phyloP scores from a whole-genome alignment of 2,113 vertebrate genomes.

The Bostrychus sinensis region DNA sequence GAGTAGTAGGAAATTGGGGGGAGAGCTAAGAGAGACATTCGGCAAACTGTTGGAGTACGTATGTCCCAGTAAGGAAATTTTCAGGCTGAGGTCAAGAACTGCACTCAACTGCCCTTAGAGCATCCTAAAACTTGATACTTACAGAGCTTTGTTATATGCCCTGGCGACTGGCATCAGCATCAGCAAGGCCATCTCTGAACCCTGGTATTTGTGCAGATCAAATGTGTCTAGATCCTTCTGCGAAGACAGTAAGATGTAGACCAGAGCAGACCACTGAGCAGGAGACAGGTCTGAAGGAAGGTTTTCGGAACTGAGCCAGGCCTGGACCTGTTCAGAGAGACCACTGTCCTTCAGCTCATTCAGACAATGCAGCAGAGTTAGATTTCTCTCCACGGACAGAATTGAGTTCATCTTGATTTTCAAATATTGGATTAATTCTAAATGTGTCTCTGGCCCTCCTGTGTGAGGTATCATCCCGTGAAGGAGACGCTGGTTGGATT shows the following conservation, averaged over 20 bases:
- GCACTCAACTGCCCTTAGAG: too few relatives aligned
- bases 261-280: conserved; percentile 43
- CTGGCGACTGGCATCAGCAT: conserved; percentile 32
- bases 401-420: conserved; percentile 13
- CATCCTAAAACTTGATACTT: too few relatives aligned
- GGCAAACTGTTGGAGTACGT: too few relatives aligned
- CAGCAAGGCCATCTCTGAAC: conserved; percentile 38
- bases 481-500: conserved; percentile 18
- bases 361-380: conserved; percentile 50
- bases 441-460: neutral
- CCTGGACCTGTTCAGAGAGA: conserved; percentile 4
- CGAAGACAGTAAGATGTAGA: conserved; percentile 26
- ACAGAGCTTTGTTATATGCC: conserved; percentile 35
- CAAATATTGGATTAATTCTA: conserved; percentile 23
- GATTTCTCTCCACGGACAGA: conserved; percentile 23
- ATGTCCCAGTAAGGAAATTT: too few relatives aligned
- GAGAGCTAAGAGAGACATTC: too few relatives aligned
- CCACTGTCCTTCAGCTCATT: neutral
- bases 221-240: conserved; percentile 30
- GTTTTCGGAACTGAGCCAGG: neutral
- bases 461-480: neutral
- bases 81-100: too few relatives aligned
- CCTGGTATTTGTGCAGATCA: conserved; percentile 19
- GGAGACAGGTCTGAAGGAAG: conserved; percentile 1
- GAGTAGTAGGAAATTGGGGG: too few relatives aligned